phyloP scores from a whole-genome alignment of 2,113 vertebrate genomes.

The Ibidorhyncha struthersii region DNA sequence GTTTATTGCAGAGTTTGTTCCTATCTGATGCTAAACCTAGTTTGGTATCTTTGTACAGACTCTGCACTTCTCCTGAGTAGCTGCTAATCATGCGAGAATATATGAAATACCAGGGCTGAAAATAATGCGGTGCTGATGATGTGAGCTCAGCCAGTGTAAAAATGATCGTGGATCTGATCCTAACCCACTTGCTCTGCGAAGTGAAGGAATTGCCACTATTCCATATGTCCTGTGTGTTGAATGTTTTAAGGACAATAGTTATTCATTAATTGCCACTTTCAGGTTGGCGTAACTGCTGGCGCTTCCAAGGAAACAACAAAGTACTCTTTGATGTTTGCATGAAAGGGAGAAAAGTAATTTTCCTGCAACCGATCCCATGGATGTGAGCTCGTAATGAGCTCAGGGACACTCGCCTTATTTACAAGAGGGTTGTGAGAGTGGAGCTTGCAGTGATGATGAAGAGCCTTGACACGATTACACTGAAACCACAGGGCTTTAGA shows the following conservation, averaged over 20 bases:
- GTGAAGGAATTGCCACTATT: not conserved
- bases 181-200: not conserved
- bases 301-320: not conserved
- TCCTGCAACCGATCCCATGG: not conserved
- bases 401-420: not conserved
- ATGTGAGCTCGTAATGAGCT: not conserved
- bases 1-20: not conserved
- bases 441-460: not conserved
- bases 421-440: not conserved
- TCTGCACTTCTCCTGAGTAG: not conserved
- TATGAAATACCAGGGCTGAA: not conserved
- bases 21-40: not conserved
- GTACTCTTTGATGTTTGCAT: not conserved
- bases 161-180: rapidly evolving
- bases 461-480: not conserved
- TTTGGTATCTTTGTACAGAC: not conserved
- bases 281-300: not conserved
- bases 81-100: not conserved
- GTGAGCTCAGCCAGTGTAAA: not conserved
- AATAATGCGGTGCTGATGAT: rapidly evolving
- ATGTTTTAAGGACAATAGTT: not conserved
- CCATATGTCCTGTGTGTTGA: not conserved
- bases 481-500: not conserved
- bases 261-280: not conserved
- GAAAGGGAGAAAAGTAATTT: not conserved